Base-by-base conservation (phyloP, 53 echinoderm and acorn worm species). In the Luidia sarsii region DNA sequence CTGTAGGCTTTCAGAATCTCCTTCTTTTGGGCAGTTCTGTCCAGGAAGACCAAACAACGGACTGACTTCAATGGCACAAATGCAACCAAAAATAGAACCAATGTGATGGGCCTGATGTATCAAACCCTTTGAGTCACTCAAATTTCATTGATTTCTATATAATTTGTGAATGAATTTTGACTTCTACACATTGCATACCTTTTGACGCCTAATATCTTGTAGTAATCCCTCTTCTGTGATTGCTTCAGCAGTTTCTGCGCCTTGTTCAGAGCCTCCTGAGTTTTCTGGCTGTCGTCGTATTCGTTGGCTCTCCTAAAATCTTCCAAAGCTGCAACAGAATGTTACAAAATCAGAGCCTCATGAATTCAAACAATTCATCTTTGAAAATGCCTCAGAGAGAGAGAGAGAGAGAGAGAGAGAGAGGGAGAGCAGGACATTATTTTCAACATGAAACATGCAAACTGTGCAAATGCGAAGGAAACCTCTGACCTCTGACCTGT, bases 121-220 rank as follows among this genome's bases (percentile, higher is more conserved):
- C n/a, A n/a, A n/a, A n/a, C n/a, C n/a, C n/a, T n/a, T n/a, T 65
- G 19, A 34, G 29, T 65, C 6, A 34, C 29, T 7, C 65, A 34
- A 34, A 65, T n/a, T n/a, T n/a, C 7, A 27, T 32, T 1, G 19
- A 33, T 21, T 16, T 30, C 19, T 11, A 61, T 16, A 27, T 30
- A 23, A 10, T 2, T 16, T 10, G 36, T 39, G 18, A 9, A 32
- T 73, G 28, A 33, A 73, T 38, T 39, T 68, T 11, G 23, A 68
- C 16, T 23, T 34, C 23, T 4, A 13, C 11, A 39, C 5, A 27
- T 64, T 28, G 65, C 86, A 46, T 62, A 94, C 99, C 99, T 91
- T 91, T 87, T 90, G 10, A 99, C 84, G 56, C 99, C 99, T 94
- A 99, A 72, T 51, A 99, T 99, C 89, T 99, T 94, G 68, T 99